These are phyloP conservation scores for Microcebus lehilahytsara DNA, from an alignment of 2,113 vertebrate genomes.

Conservation along the genomic window DNA sequence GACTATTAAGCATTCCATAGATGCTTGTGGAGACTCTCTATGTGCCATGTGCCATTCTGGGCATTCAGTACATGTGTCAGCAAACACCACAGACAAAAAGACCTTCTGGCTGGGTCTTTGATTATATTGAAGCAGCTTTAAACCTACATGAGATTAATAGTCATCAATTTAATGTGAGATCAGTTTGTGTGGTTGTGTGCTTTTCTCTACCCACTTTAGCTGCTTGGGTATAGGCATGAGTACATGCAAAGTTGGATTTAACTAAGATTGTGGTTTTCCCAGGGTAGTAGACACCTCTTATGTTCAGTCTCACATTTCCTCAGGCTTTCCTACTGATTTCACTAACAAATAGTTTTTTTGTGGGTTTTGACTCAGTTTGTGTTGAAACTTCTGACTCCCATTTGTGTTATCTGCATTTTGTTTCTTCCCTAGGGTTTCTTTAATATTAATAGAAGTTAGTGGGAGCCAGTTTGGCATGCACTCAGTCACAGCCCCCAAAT, in stretches of 20 bases:
- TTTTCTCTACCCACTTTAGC: not conserved
- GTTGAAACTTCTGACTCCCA: not conserved
- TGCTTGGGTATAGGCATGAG: not conserved
- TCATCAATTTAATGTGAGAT: not conserved
- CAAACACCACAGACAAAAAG: not conserved
- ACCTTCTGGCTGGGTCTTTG: not conserved
- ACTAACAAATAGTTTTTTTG: not conserved
- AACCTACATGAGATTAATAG: not conserved
- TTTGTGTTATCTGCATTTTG: not conserved
- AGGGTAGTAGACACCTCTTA: too few species aligned
- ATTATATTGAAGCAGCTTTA: not conserved
- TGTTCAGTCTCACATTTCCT: not conserved
- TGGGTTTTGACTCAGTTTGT: not conserved
- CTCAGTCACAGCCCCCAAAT: not conserved
- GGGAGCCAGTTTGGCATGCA: not conserved
- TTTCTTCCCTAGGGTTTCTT: not conserved
- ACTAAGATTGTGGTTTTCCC: not conserved
- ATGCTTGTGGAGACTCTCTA: not conserved
- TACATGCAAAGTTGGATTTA: not conserved
- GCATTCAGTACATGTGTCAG: not conserved
- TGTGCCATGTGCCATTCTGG: not conserved
- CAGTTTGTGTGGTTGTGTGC: not conserved
- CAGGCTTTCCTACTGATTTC: not conserved
- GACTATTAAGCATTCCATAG: not conserved
- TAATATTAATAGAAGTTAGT: not conserved